These are phyloP conservation scores for Drosophila pachea DNA, from an alignment of 1,140 invertebrate genomes.

Conservation along the genomic window DNA sequence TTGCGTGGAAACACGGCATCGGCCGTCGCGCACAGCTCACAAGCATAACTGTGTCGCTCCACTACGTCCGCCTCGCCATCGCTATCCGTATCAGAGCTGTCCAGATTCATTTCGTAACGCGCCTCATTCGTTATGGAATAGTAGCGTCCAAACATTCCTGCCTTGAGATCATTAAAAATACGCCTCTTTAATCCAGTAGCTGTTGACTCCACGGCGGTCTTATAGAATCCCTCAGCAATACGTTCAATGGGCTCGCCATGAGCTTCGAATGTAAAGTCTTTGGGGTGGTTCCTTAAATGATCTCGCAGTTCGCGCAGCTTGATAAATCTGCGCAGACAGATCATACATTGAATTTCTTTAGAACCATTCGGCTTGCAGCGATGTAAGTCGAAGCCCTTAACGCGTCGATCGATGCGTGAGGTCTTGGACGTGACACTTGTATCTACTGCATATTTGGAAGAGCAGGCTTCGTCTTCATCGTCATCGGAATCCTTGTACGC, in stretches of 20 bases:
- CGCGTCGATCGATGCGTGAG: constrained; percentile 54
- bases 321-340: constrained; percentile 53
- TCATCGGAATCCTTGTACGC: constrained; percentile 29
- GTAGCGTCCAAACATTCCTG: constrained; percentile 53
- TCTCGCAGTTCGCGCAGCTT: constrained; percentile 53
- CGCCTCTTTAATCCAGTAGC: constrained; percentile 44
- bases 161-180: constrained; percentile 51
- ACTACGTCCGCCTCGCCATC: constrained; percentile 61
- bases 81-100: constrained; percentile 67
- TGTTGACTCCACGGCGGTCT: constrained; percentile 64
- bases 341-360: constrained; percentile 67
- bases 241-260: constrained; percentile 62
- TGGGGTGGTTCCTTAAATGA: constrained; percentile 50
- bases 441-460: constrained; percentile 33
- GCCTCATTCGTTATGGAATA: constrained; percentile 69
- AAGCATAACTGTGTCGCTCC: constrained; percentile 50
- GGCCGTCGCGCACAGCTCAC: constrained; percentile 53
- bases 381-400: constrained; percentile 54
- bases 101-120: constrained; percentile 62
- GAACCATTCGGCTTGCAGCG: constrained; percentile 61
- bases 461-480: constrained; percentile 27
- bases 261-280: constrained; percentile 49
- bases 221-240: constrained; percentile 63
- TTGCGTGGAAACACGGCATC: constrained; percentile 52
- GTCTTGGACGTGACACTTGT: constrained; percentile 23